These are phyloP conservation scores for Stegodyphus dumicola DNA, from an alignment of 1,140 invertebrate genomes.

Conservation along the genomic window DNA sequence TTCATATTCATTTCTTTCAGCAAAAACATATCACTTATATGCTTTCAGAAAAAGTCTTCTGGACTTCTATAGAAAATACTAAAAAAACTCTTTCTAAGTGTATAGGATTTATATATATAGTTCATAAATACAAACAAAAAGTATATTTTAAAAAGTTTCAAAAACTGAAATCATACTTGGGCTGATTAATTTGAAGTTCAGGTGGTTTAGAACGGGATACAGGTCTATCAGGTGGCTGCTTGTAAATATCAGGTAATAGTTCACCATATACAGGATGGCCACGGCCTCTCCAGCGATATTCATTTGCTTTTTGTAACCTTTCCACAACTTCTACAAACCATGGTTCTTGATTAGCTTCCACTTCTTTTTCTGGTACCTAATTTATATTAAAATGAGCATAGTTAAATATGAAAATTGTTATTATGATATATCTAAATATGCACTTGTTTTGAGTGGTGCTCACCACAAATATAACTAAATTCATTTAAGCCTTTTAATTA, in stretches of 20 bases:
- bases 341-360: constrained; percentile 31
- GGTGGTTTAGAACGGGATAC: constrained; percentile 1
- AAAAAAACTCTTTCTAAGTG: too few relatives aligned
- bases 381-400: neutral
- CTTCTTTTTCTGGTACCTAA: constrained; percentile 48
- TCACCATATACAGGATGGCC: constrained; percentile 43
- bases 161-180: constrained; percentile 15
- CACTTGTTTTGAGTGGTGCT: too few relatives aligned
- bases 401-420: neutral
- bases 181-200: constrained; percentile 31
- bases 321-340: constrained; percentile 58
- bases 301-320: constrained; percentile 55
- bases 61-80: too few relatives aligned
- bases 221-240: constrained; percentile 10
- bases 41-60: too few relatives aligned
- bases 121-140: neutral
- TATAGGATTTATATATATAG: too few relatives aligned
- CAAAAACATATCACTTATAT: too few relatives aligned
- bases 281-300: constrained; percentile 38
- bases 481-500: too few relatives aligned
- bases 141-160: neutral
- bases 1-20: too few relatives aligned
- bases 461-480: too few relatives aligned
- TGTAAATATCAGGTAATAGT: constrained; percentile 39
- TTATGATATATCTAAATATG: neutral